These are phyloP conservation scores for Trematomus bernacchii DNA, from an alignment of 2,797 vertebrate species.

Conservation along the genomic window DNA sequence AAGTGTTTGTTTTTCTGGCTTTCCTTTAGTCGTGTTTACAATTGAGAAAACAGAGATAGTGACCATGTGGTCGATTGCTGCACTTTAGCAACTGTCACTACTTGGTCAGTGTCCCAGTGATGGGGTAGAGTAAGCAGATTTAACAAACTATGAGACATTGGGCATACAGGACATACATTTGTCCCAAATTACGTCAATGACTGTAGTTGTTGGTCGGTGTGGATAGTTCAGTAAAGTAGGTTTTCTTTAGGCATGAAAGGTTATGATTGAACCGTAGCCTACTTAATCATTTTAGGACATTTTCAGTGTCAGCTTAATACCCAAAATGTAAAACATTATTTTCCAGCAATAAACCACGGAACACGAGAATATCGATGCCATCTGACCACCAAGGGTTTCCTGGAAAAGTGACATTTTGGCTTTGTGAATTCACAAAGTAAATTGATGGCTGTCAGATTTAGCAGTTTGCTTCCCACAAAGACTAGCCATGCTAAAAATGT, in stretches of 20 bases:
- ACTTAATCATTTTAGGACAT: background rate
- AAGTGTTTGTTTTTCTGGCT: too few relatives aligned
- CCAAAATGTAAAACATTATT: slow-evolving; percentile 3
- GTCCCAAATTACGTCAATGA: background rate
- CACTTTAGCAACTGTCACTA: background rate
- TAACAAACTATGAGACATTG: background rate
- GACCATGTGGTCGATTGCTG: background rate
- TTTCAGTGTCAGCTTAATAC: background rate
- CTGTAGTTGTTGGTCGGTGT: background rate
- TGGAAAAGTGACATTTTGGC: slow-evolving; percentile 12
- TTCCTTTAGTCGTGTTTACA: background rate
- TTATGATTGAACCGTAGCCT: background rate
- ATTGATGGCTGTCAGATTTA: slow-evolving; percentile 20
- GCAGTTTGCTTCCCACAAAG: slow-evolving; percentile 5
- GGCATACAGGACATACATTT: background rate
- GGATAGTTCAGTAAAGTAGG: background rate
- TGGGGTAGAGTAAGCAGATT: background rate
- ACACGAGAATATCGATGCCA: background rate
- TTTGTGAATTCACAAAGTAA: background rate
- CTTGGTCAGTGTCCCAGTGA: background rate
- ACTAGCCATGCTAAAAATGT: slow-evolving; percentile 36
- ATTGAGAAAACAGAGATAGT: background rate
- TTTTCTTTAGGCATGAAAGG: slow-evolving; percentile 1
- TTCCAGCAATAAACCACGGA: background rate
- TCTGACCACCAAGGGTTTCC: background rate